phyloP scores from a whole-genome alignment of 1,140 invertebrate genomes.

The Drosophila santomea region DNA sequence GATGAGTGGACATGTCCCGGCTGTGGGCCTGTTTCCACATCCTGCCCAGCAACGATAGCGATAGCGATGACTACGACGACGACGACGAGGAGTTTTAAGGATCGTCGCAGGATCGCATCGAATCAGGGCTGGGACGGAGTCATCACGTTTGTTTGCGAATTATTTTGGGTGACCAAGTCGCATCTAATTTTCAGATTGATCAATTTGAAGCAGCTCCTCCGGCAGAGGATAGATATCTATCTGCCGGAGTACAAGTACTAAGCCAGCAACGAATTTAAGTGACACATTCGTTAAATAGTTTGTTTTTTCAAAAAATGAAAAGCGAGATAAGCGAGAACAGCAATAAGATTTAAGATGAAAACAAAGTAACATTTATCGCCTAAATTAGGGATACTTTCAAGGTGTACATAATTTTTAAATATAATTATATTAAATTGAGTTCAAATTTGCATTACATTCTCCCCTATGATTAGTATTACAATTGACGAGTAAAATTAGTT shows the following conservation, averaged over 20 bases:
- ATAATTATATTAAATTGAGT: conserved; percentile 73
- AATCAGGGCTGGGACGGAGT: conserved; percentile 16
- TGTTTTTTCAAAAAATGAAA: conserved; percentile 42
- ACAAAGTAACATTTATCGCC: conserved; percentile 45
- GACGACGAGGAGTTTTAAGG: conserved; percentile 45
- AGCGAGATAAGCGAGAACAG: conserved; percentile 42
- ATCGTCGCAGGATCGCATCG: conserved; percentile 8
- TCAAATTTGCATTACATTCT: conserved; percentile 74
- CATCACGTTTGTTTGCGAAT: conserved; percentile 61
- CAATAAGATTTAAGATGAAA: conserved; percentile 37
- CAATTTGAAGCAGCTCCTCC: conserved; percentile 31
- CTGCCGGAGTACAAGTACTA: conserved; percentile 61
- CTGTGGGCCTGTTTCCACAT: conserved; percentile 62
- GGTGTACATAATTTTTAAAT: conserved; percentile 78
- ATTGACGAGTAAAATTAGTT: conserved; percentile 18
- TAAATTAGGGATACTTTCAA: conserved; percentile 66
- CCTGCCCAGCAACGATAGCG: conserved; percentile 56
- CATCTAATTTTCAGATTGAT: conserved; percentile 51
- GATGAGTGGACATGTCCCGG: conserved; percentile 71
- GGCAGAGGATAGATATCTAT: conserved; percentile 5
- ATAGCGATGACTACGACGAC: conserved; percentile 52
- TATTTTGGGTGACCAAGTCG: conserved; percentile 71
- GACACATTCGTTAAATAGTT: conserved; percentile 56
- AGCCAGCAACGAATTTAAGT: conserved; percentile 67
- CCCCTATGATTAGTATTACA: conserved; percentile 56